phyloP scores from a whole-genome alignment of 2,113 vertebrate species.

The Sitta europaea region DNA sequence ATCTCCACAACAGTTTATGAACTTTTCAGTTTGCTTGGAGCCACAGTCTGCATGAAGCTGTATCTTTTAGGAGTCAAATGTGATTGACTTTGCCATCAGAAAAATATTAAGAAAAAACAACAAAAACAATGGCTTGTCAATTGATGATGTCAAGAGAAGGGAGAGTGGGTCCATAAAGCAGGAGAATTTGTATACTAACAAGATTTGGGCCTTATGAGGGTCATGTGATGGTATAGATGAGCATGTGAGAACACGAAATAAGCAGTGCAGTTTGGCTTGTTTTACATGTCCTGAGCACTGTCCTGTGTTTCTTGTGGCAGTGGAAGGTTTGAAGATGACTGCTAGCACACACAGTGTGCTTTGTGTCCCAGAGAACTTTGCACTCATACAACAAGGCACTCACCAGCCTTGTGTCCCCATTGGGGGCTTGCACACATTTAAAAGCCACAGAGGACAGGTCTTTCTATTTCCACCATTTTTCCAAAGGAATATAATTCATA shows the following conservation, averaged over 20 bases:
- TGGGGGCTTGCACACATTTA: not conserved
- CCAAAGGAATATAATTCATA: not conserved
- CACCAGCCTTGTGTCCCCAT: not conserved
- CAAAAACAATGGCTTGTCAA: not conserved
- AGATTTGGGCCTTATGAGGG: not conserved
- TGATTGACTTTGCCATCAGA: not conserved
- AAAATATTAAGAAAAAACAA: not conserved
- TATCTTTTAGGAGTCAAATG: not conserved
- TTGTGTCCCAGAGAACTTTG: not conserved
- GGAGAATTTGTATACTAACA: not conserved
- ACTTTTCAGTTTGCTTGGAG: not conserved
- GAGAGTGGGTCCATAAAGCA: not conserved
- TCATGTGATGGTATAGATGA: not conserved
- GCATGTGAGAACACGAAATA: not conserved
- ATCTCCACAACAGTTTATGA: not conserved
- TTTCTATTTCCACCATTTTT: not conserved
- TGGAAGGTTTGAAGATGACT: not conserved
- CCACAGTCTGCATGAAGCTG: not conserved
- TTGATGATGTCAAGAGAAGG: not conserved
- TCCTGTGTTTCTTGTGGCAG: not conserved
- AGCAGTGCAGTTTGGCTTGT: not conserved
- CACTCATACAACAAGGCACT: not conserved
- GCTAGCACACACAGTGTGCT: rapidly evolving
- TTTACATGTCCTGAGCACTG: not conserved
- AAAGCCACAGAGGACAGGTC: not conserved